phyloP scores from a whole-genome alignment of 2,113 vertebrate species.

The Pelodiscus sinensis region DNA sequence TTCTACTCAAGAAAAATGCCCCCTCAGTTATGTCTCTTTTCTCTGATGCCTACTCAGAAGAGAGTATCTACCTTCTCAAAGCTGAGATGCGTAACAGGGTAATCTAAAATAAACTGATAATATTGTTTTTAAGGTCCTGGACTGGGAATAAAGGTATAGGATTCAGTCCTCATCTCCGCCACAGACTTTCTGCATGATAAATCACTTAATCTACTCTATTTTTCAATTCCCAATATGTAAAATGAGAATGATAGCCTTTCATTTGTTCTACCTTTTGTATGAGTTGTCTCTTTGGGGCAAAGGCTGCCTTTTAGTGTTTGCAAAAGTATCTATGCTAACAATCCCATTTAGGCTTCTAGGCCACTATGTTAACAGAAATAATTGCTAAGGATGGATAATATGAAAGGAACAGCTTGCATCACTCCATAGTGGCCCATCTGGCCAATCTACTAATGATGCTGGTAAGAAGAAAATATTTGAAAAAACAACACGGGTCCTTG shows the following conservation, averaged over 20 bases:
- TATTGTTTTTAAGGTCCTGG: neutral
- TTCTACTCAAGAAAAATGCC: neutral
- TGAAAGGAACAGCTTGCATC: neutral
- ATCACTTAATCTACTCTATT: neutral
- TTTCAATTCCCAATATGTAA: neutral
- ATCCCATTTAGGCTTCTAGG: neutral
- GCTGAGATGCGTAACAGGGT: neutral
- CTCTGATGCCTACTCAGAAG: neutral
- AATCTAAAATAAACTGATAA: neutral
- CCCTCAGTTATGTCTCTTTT: neutral
- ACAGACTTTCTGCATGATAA: neutral
- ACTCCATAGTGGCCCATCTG: neutral
- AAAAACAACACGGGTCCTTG: accelerated
- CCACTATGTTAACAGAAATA: neutral
- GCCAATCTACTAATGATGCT: neutral
- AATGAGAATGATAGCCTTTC: neutral
- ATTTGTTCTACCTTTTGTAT: neutral
- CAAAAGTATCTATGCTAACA: neutral
- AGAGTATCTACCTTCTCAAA: neutral
- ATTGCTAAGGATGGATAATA: neutral
- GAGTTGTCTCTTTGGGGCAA: neutral
- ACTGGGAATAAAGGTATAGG: accelerated
- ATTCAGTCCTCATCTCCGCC: neutral
- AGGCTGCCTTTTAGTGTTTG: neutral
- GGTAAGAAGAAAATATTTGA: neutral